Conservation (phyloP, 2,888 invertebrate genomes). For the Lumbricus terrestris region DNA sequence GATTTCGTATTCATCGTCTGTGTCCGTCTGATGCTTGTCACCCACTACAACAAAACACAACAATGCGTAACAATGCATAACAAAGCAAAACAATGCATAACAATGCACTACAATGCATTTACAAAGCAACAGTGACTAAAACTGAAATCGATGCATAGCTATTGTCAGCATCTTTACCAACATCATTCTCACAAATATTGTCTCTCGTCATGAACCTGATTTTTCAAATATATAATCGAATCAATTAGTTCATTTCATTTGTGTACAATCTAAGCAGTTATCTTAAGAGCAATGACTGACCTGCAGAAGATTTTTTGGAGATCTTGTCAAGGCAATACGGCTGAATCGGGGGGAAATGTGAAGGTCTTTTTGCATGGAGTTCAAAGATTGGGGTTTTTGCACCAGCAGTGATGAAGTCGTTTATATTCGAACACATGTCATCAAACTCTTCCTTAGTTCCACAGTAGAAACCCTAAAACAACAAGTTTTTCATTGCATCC, state of each 20-base stretch:
- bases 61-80: no score
- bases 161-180: no score
- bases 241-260: no score
- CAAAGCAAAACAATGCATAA: no score
- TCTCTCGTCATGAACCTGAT: no score
- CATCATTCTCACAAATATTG: not conserved
- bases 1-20: conserved; percentile 3
- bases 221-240: no score
- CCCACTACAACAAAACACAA: not conserved
- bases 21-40: not conserved
- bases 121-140: not conserved
- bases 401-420: conserved; percentile 66
- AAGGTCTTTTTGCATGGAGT: conserved; percentile 74
- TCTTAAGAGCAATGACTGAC: not conserved
- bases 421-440: conserved; percentile 66
- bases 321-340: not conserved
- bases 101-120: no score
- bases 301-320: not conserved
- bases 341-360: conserved; percentile 57
- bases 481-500: conserved; percentile 35
- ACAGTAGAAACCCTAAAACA: conserved; percentile 83
- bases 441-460: conserved; percentile 79
- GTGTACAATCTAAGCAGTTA: not conserved
- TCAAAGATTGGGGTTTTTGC: conserved; percentile 78
- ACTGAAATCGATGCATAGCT: no score